Conservation (phyloP, 2,113 vertebrate genomes). For the Hippocampus barbouri region DNA sequence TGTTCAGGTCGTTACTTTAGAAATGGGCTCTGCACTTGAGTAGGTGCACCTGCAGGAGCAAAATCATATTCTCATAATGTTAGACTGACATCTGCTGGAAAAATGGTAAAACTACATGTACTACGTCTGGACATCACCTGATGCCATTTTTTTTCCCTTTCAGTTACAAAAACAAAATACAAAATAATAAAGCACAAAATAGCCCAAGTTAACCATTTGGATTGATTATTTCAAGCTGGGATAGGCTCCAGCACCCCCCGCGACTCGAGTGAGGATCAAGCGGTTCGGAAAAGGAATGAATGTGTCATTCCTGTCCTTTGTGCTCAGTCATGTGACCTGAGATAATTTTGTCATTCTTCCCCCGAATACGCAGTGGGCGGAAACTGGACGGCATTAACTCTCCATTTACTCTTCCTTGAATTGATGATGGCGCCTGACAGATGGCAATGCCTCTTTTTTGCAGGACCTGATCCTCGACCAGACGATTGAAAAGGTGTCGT, state of each 20-base stretch:
- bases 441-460: neutral
- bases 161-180: neutral
- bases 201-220: too few species aligned
- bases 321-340: too few species aligned
- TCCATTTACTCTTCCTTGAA: too few species aligned
- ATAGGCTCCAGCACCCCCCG: too few species aligned
- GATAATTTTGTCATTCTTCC: too few species aligned
- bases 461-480: conserved; percentile 98
- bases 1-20: neutral
- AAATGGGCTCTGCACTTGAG: neutral
- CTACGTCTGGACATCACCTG: neutral
- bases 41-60: conserved; percentile 29
- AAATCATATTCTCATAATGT: neutral
- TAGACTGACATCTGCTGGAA: conserved; percentile 49
- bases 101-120: neutral
- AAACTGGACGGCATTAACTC: too few species aligned
- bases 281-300: too few species aligned
- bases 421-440: neutral
- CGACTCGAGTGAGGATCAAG: too few species aligned
- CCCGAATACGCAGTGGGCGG: too few species aligned
- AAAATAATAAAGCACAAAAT: too few species aligned
- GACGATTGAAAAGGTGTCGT: conserved; percentile 99
- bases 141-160: neutral
- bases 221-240: too few species aligned
- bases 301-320: too few species aligned